These are phyloP conservation scores for Trialeurodes vaporariorum DNA, from an alignment of 1,140 invertebrate genomes.

Conservation along the genomic window DNA sequence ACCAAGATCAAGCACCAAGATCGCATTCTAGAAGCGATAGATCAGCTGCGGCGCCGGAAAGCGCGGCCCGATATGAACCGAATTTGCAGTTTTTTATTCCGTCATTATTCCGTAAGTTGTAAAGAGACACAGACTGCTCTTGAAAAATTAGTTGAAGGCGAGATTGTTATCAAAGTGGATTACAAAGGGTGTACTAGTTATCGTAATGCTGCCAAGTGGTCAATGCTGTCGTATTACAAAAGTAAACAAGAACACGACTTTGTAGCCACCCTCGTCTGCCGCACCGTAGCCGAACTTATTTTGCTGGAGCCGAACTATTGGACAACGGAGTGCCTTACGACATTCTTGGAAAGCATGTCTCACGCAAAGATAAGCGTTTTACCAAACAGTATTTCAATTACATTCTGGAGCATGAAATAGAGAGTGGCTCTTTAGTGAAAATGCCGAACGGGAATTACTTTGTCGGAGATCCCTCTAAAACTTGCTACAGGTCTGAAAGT, in stretches of 20 bases:
- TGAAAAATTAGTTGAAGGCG: conserved; percentile 57
- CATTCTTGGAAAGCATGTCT: conserved; percentile 48
- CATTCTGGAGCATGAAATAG: conserved; percentile 51
- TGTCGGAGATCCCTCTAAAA: conserved; percentile 34
- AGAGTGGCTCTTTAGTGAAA: conserved; percentile 50
- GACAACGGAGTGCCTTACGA: conserved; percentile 52
- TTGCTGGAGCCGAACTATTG: conserved; percentile 55
- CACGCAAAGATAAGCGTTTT: conserved; percentile 48
- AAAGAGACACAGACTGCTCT: conserved; percentile 59
- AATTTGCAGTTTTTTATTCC: conserved; percentile 65
- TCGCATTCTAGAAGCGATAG: conserved; percentile 69
- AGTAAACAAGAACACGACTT: conserved; percentile 30
- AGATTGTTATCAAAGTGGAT: conserved; percentile 68
- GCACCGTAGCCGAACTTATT: conserved; percentile 52
- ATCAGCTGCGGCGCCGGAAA: conserved; percentile 66
- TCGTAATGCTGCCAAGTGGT: conserved; percentile 64
- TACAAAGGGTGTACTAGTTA: conserved; percentile 78
- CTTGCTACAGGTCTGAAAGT: neutral
- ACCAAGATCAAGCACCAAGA: conserved; percentile 27
- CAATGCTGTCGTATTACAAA: conserved; percentile 39
- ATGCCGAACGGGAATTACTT: conserved; percentile 53
- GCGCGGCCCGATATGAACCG: conserved; percentile 68
- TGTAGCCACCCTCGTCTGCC: conserved; percentile 29
- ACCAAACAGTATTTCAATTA: conserved; percentile 49
- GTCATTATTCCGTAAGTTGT: conserved; percentile 55